Evolutionary conservation across 2,797 vertebrate species (phyloP).

Genomic region (Pangasius krempfi): DNA sequence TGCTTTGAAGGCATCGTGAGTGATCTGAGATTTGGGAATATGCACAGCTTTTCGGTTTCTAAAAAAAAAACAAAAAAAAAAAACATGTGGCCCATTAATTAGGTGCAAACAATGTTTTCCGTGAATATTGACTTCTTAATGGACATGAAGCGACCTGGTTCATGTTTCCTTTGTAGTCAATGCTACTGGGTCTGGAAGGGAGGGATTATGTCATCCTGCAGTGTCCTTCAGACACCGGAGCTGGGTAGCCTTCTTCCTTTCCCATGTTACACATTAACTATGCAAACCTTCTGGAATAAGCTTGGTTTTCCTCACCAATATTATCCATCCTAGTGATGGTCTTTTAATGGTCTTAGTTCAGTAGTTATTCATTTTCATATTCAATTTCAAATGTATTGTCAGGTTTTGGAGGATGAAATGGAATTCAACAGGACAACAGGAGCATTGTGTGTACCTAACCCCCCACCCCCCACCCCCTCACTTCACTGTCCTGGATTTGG

Average conservation of each 20-base stretch:
- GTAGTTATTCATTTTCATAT: background rate
- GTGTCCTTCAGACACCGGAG: conserved; percentile 75
- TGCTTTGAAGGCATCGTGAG: conserved; percentile 56
- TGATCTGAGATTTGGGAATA: conserved; percentile 65
- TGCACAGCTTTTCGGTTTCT: conserved; percentile 70
- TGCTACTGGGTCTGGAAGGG: conserved; percentile 69
- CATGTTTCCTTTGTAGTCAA: conserved; percentile 74
- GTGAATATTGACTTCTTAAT: conserved; percentile 81
- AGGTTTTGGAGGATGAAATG: background rate
- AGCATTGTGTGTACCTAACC: background rate
- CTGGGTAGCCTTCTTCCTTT: conserved; percentile 63
- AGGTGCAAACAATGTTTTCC: conserved; percentile 77
- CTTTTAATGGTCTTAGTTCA: background rate
- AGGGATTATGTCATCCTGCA: conserved; percentile 76
- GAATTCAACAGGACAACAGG: conserved; percentile 22
- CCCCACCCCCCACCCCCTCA: background rate
- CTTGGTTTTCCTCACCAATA: conserved; percentile 59
- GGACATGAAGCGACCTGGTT: conserved; percentile 77
- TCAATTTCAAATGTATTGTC: conserved; percentile 13
- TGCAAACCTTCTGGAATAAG: conserved; percentile 69
- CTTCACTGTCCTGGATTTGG: conserved; percentile 28
- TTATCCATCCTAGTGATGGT: conserved; percentile 8
- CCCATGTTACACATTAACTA: conserved; percentile 74
- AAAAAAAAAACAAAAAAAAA: background rate
- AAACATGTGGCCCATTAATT: conserved; percentile 77